Percentiles rank a stretch among this genome's conserved stretches.
Evolutionary conservation across 2,888 invertebrate genomes (phyloP).

Genomic region (Calameuta idolon): DNA sequence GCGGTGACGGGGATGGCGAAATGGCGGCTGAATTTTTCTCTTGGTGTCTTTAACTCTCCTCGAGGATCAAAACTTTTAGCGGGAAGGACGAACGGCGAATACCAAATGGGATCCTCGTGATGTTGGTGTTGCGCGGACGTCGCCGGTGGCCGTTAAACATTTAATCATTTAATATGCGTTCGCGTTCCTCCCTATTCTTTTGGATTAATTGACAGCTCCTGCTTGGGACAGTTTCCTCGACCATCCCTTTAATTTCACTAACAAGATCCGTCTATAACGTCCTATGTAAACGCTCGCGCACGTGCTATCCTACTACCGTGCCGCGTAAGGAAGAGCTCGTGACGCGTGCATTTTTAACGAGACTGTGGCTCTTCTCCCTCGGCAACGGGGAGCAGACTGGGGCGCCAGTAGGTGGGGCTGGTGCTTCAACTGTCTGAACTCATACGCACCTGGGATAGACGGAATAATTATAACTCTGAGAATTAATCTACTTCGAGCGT

Average conservation of each 20-base stretch:
- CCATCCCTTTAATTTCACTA: slow-evolving; percentile 47
- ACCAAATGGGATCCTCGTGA: not conserved
- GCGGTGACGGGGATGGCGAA: not conserved
- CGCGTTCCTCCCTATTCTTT: not conserved
- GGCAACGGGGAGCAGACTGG: not conserved
- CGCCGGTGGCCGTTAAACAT: not conserved
- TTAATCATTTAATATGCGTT: not conserved
- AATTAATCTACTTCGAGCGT: not conserved
- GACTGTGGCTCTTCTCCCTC: slow-evolving; percentile 34
- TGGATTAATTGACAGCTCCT: slow-evolving; percentile 13
- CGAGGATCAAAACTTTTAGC: not conserved
- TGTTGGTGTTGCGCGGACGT: not conserved
- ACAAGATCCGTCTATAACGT: slow-evolving; percentile 44
- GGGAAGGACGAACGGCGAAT: not conserved
- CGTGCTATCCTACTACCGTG: slow-evolving; percentile 40
- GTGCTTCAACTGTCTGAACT: slow-evolving; percentile 9
- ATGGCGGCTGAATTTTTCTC: not conserved
- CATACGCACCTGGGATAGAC: not conserved
- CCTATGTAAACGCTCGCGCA: slow-evolving; percentile 7
- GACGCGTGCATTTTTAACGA: slow-evolving; percentile 56
- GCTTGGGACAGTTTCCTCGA: slow-evolving; percentile 22
- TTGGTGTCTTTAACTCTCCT: not conserved
- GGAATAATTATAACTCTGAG: slow-evolving; percentile 1
- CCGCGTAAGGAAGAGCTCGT: slow-evolving; percentile 47
- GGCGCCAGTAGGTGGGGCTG: not conserved